phyloP scores from a whole-genome alignment of 1,140 invertebrate genomes.

The Drosophila takahashii region DNA sequence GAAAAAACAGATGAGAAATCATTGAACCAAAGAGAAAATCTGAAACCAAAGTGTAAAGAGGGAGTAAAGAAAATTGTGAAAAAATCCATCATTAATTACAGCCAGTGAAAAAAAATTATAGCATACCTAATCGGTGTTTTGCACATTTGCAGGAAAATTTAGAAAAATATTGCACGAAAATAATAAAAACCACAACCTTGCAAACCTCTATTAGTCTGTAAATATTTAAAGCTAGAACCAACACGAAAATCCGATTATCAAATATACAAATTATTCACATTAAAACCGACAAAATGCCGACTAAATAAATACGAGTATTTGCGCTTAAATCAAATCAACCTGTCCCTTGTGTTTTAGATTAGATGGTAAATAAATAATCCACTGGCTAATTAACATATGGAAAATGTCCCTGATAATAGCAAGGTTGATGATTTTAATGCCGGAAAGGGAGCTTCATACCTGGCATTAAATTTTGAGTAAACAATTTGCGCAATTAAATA shows the following conservation, averaged over 20 bases:
- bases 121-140: conserved; percentile 1
- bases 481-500: conserved; percentile 41
- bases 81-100: background rate
- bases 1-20: conserved; percentile 4
- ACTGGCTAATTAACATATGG: conserved; percentile 33
- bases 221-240: conserved; percentile 3
- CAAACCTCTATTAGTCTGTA: background rate
- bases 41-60: too few relatives aligned
- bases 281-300: conserved; percentile 19
- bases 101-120: background rate
- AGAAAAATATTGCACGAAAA: background rate
- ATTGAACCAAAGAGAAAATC: background rate
- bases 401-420: conserved; percentile 13
- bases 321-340: conserved; percentile 21
- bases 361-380: conserved; percentile 43
- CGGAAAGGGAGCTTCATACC: background rate
- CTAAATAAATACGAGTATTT: conserved; percentile 37
- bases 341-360: conserved; percentile 3
- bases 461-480: conserved; percentile 14
- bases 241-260: conserved; percentile 19
- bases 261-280: conserved; percentile 28
- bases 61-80: background rate
- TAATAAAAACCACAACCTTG: background rate
- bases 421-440: background rate
- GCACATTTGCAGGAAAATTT: background rate